Percentiles rank a stretch among this genome's conserved stretches.
Evolutionary conservation across 1,140 invertebrate genomes (phyloP).

Genomic region (Nautilus pompilius): DNA sequence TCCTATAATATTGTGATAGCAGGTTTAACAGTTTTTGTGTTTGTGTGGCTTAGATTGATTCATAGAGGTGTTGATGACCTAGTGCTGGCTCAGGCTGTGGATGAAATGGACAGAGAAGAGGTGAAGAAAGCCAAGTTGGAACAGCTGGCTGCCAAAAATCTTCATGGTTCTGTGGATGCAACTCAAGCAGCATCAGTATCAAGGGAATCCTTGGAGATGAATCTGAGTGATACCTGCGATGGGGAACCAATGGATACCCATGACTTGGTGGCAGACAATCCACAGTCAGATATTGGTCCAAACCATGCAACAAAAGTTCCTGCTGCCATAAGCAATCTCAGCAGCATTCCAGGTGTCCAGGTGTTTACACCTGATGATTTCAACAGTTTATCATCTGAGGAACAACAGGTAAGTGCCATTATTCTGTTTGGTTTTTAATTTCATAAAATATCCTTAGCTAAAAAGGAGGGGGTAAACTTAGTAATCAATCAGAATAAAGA

Average conservation of each 20-base stretch:
- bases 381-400: slow-evolving; percentile 28
- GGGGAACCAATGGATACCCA: slow-evolving; percentile 8
- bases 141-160: slow-evolving; percentile 16
- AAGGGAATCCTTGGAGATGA: neutral
- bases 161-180: neutral
- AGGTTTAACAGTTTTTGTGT: slow-evolving; percentile 2
- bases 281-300: too few relatives aligned
- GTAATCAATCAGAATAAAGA: too few relatives aligned
- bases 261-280: too few relatives aligned
- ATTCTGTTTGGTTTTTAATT: neutral
- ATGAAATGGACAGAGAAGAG: slow-evolving; percentile 37
- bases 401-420: slow-evolving; percentile 37
- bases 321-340: too few relatives aligned
- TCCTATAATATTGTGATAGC: neutral
- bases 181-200: neutral
- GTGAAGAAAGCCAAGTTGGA: slow-evolving; percentile 35
- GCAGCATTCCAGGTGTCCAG: slow-evolving; percentile 41
- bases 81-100: slow-evolving; percentile 24
- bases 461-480: too few relatives aligned
- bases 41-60: slow-evolving; percentile 32
- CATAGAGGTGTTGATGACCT: slow-evolving; percentile 39
- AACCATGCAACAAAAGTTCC: too few relatives aligned
- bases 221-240: slow-evolving; percentile 7
- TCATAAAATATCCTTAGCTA: neutral
- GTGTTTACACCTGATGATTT: slow-evolving; percentile 42